These are phyloP conservation scores for Dolichopus griseipennis DNA, from an alignment of 2,888 invertebrate species.

Conservation along the genomic window DNA sequence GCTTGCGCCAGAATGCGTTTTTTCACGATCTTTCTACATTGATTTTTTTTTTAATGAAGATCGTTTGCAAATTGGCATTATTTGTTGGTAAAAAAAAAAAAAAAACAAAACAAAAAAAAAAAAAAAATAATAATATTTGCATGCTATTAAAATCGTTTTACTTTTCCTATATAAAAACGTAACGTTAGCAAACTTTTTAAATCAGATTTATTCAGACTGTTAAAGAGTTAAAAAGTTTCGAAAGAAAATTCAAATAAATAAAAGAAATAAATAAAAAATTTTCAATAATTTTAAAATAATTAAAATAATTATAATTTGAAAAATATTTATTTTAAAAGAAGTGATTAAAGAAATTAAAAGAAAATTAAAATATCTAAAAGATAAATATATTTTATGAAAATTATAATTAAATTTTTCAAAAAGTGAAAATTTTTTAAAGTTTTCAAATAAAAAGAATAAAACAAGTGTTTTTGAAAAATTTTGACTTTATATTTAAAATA, in stretches of 20 bases:
- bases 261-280: neutral
- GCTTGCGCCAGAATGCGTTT: neutral
- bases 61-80: neutral
- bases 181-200: neutral
- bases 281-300: no score
- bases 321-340: neutral
- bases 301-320: no score
- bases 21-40: neutral
- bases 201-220: neutral
- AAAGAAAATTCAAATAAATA: neutral
- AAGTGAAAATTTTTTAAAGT: no score
- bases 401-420: no score
- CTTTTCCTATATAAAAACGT: neutral
- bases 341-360: neutral
- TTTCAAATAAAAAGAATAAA: no score
- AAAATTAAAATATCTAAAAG: neutral
- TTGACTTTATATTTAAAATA: no score
- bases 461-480: no score
- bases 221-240: slow-evolving; percentile 1
- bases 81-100: no score
- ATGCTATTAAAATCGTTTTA: neutral
- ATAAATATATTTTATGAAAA: neutral
- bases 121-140: neutral
- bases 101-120: no score
- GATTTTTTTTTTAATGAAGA: neutral